Evolutionary conservation across 2,797 vertebrate genomes (phyloP).

Genomic region (Poecilia gillii): DNA sequence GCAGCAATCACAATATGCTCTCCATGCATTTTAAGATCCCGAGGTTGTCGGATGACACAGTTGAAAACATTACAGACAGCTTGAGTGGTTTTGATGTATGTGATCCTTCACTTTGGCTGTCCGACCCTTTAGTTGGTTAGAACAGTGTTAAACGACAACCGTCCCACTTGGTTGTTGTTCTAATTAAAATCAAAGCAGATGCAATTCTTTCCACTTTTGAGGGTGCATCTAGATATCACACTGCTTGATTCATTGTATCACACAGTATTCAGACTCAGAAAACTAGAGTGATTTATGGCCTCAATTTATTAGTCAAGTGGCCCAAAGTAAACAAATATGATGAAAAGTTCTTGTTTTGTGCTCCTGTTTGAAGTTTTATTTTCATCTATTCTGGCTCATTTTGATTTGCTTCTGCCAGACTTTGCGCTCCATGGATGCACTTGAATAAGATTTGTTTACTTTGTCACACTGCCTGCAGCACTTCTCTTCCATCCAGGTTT

Average conservation of each 20-base stretch:
- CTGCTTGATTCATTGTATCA: constrained; percentile 13
- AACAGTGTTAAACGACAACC: constrained; percentile 22
- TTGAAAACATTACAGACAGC: constrained; percentile 42
- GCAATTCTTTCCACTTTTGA: constrained; percentile 22
- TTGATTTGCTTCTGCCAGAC: constrained; percentile 35
- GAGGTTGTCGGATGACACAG: constrained; percentile 31
- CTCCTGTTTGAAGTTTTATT: constrained; percentile 54
- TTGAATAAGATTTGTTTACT: constrained; percentile 62
- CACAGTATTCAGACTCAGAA: constrained; percentile 5
- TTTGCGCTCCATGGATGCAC: constrained; percentile 49
- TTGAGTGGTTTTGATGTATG: constrained; percentile 44
- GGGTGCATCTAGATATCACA: constrained; percentile 15
- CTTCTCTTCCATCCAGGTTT: constrained; percentile 50
- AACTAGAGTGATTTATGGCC: constrained; percentile 37
- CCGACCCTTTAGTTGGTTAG: constrained; percentile 1
- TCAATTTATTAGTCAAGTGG: constrained; percentile 24
- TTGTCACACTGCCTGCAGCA: constrained; percentile 55
- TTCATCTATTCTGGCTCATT: constrained; percentile 36
- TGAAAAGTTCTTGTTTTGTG: constrained; percentile 39
- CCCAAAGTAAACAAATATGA: constrained; percentile 46
- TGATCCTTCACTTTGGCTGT: constrained; percentile 35
- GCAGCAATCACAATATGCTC: constrained; percentile 20
- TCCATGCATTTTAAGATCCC: constrained; percentile 16
- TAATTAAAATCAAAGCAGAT: constrained; percentile 34
- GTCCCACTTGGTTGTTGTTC: background rate